phyloP scores from a whole-genome alignment of 2,113 vertebrate genomes.

The Antigone vipio region DNA sequence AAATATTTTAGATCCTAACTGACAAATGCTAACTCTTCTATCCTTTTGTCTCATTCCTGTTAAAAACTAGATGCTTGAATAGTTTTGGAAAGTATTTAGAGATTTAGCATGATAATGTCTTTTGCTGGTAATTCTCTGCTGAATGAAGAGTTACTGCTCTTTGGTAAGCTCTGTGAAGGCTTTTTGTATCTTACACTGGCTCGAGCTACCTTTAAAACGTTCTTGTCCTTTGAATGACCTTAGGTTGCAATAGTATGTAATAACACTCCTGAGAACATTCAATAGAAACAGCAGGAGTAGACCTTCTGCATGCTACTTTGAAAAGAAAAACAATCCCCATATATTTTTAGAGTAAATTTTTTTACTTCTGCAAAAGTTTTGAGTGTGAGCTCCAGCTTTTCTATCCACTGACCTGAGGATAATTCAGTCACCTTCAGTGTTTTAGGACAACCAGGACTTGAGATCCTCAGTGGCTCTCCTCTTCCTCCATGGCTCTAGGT shows the following conservation, averaged over 20 bases:
- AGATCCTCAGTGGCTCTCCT: neutral
- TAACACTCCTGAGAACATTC: neutral
- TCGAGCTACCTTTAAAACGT: neutral
- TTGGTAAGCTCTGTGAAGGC: neutral
- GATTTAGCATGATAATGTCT: neutral
- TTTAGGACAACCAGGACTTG: neutral
- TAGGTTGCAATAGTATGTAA: neutral
- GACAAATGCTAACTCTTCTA: neutral
- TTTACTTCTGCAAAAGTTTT: neutral
- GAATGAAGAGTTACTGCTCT: neutral
- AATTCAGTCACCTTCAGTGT: neutral
- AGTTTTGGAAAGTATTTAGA: neutral
- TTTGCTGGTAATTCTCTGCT: neutral
- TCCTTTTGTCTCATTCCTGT: neutral
- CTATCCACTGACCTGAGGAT: neutral
- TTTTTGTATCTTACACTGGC: neutral
- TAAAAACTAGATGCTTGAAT: neutral
- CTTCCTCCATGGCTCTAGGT: neutral
- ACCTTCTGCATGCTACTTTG: neutral
- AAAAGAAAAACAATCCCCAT: neutral
- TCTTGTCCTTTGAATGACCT: neutral
- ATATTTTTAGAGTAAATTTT: neutral
- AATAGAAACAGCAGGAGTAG: neutral
- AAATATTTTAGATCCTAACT: neutral
- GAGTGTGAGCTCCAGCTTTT: neutral